A percentile compares a stretch with the other conserved stretches of the same genome.
Conservation (phyloP, 2,113 vertebrate species). For the Enhydra lutris region DNA sequence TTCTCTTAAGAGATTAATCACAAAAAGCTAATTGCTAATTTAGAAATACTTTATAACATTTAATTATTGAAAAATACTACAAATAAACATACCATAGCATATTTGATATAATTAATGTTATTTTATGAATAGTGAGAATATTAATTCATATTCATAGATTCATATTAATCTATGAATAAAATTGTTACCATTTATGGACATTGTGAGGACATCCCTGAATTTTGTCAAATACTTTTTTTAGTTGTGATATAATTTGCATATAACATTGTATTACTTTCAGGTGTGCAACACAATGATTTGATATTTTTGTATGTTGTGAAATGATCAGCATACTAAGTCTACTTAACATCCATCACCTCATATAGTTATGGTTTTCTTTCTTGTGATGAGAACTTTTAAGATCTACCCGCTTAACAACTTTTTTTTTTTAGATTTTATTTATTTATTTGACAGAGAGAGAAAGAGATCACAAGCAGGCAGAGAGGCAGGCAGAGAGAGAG, state of each 20-base stretch:
- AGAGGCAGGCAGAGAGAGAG: too few relatives aligned
- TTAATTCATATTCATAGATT: background rate
- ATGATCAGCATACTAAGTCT: background rate
- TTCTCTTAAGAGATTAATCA: background rate
- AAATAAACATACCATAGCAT: background rate
- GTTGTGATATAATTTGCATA: background rate
- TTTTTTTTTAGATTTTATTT: too few relatives aligned
- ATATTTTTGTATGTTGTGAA: background rate
- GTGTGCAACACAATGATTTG: background rate
- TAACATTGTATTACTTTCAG: background rate
- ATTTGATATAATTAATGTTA: background rate
- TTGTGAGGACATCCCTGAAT: background rate
- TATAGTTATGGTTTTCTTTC: background rate
- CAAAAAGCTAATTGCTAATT: background rate
- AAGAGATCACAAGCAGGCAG: too few relatives aligned
- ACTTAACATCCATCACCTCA: background rate
- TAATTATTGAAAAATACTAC: background rate
- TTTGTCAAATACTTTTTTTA: background rate
- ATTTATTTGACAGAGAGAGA: too few relatives aligned
- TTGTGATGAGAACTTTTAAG: background rate
- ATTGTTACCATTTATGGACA: background rate
- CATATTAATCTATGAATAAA: background rate
- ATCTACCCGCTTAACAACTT: background rate
- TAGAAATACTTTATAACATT: background rate
- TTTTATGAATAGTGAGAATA: background rate